These are phyloP conservation scores for Apocrypta bakeri DNA, from an alignment of 1,140 invertebrate genomes.

Conservation along the genomic window DNA sequence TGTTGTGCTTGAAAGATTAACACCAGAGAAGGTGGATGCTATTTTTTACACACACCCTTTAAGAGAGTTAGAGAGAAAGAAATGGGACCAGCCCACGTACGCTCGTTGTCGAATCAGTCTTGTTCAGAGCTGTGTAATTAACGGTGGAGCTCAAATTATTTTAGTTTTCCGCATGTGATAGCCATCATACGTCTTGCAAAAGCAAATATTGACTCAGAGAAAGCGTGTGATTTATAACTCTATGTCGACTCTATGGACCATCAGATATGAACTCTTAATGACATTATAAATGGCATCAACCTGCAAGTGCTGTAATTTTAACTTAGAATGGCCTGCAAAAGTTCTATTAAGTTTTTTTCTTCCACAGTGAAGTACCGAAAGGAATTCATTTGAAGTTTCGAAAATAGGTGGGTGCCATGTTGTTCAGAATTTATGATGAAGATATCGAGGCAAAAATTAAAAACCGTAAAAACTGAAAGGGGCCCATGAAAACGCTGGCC, in stretches of 20 bases:
- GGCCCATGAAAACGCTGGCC: background rate
- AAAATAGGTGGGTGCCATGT: background rate
- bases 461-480: background rate
- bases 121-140: conserved; percentile 10
- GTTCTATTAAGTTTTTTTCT: background rate
- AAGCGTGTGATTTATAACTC: background rate
- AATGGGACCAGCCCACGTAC: background rate
- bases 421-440: background rate
- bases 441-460: background rate
- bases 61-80: background rate
- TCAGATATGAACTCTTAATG: background rate
- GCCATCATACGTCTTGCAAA: conserved; percentile 17
- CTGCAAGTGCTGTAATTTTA: background rate
- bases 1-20: conserved; percentile 22
- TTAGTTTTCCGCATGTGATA: background rate
- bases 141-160: background rate
- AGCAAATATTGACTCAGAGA: conserved; percentile 27
- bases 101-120: background rate
- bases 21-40: background rate
- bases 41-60: conserved; percentile 21
- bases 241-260: background rate
- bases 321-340: background rate
- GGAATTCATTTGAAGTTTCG: background rate
- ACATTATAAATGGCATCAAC: conserved; percentile 8
- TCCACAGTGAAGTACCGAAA: background rate